Evolutionary conservation across 2,113 vertebrate genomes (phyloP).

Genomic region (Chitala chitala): DNA sequence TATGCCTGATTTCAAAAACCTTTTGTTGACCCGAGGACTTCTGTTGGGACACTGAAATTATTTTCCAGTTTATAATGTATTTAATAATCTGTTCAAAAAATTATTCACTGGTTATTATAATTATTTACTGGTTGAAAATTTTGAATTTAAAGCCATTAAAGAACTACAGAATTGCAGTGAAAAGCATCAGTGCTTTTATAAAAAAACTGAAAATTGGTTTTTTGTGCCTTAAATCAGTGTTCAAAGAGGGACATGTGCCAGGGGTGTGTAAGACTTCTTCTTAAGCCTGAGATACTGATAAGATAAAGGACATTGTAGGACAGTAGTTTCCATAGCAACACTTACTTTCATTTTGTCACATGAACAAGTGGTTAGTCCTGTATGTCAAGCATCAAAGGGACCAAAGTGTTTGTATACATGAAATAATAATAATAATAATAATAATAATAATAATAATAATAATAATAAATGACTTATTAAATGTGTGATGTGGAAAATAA

Average conservation of each 20-base stretch:
- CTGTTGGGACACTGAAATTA: no score
- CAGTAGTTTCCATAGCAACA: slow-evolving; percentile 65
- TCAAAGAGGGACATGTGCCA: background rate
- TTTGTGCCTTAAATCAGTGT: background rate
- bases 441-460: no score
- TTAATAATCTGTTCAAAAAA: no score
- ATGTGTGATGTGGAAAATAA: no score
- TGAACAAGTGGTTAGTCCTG: slow-evolving; percentile 47
- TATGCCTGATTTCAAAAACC: no score
- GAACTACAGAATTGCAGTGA: no score
- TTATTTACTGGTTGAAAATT: no score
- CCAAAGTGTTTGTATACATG: background rate
- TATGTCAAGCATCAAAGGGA: slow-evolving; percentile 21
- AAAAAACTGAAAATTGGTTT: background rate
- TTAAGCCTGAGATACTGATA: slow-evolving; percentile 37
- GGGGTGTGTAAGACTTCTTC: slow-evolving; percentile 28
- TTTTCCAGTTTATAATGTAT: no score
- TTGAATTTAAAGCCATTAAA: no score
- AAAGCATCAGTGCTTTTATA: no score
- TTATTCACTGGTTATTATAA: no score
- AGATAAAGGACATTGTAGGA: slow-evolving; percentile 46
- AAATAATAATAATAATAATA: background rate
- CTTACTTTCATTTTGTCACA: slow-evolving; percentile 57
- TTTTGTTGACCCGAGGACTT: no score
- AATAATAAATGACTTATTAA: background rate